phyloP scores from a whole-genome alignment of 2,113 vertebrate species.

The Emydocephalus ijimae region DNA sequence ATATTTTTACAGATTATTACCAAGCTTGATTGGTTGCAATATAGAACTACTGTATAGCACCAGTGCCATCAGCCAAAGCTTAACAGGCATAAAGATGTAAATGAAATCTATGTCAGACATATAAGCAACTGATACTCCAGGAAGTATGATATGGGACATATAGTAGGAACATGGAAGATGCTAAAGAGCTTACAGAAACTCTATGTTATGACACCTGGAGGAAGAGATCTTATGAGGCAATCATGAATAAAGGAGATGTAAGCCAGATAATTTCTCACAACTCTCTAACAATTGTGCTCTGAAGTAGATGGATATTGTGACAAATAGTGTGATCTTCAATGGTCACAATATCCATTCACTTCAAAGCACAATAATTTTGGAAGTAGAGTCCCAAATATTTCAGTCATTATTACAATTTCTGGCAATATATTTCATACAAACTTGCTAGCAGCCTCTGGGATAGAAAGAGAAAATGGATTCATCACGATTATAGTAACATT shows the following conservation, averaged over 20 bases:
- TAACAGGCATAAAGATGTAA: constrained; percentile 25
- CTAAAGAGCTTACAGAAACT: neutral
- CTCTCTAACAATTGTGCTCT: neutral
- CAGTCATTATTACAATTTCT: neutral
- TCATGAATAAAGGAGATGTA: neutral
- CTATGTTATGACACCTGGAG: neutral
- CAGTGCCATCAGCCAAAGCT: constrained; percentile 25
- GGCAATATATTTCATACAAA: neutral
- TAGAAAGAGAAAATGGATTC: neutral
- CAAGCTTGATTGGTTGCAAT: constrained; percentile 44
- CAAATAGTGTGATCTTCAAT: neutral
- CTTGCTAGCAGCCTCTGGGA: neutral
- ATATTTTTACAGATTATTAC: constrained; percentile 27
- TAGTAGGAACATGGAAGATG: neutral
- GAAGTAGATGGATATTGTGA: neutral
- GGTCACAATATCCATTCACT: neutral
- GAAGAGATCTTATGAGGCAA: neutral
- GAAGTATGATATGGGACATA: constrained; percentile 12
- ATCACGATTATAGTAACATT: neutral
- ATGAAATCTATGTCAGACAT: constrained; percentile 35
- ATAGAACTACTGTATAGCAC: constrained; percentile 25
- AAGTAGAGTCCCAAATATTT: constrained; percentile 16
- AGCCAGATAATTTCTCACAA: neutral
- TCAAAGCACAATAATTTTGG: constrained; percentile 24
- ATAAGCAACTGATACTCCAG: constrained; percentile 8